Evolutionary conservation across 2,888 invertebrate genomes (phyloP), one percentile per base, ranked within the genome.

Genomic region (Tetragonula carbonaria): DNA sequence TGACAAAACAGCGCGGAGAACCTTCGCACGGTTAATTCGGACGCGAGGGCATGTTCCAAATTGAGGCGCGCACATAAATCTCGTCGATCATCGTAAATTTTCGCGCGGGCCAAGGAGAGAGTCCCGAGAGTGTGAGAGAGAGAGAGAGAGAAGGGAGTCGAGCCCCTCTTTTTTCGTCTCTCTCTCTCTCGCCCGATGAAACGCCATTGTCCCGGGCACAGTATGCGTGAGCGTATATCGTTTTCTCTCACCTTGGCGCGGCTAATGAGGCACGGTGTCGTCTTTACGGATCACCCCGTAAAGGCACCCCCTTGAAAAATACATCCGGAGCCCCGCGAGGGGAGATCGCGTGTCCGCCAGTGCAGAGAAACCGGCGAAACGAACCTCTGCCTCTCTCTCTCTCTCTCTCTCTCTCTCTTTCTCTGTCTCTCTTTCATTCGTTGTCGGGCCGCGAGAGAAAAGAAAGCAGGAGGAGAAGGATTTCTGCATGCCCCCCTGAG

Each of bases 231-330:
- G 53, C 3, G 72, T 65, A 80, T 82, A 87, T 80, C 80, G 87
- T 84, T 82, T 81, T 78, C 74, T 84, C 79, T 77, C 75, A 72
- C 82, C 78, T 78, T 77, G 79, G 55, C 23, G 71, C 78, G 57
- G 84, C 84, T 88, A 90, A 89, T 78, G 88, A 89, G 86, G 78
- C 82, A 72, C 83, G 78, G 80, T 87, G 85, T 90, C 81, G 87
- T 87, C 85, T 88, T 90, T 87, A 79, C 82, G 86, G 84, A 90
- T 90, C 89, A 89, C 82, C 85, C 84, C 68, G 62, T 62, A 74
- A 82, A 85, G 85, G 82, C 84, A 87, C 80, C 84, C 84, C 85
- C 76, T 78, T 38, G 38, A 38, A 38, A 38, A 38, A 86, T 84
- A 80, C 78, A 84, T 88, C 87, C 83, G 80, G 82, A 50, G 67